Evolutionary conservation across 1,140 invertebrate species (phyloP).

Genomic region (Calycopis cecrops): DNA sequence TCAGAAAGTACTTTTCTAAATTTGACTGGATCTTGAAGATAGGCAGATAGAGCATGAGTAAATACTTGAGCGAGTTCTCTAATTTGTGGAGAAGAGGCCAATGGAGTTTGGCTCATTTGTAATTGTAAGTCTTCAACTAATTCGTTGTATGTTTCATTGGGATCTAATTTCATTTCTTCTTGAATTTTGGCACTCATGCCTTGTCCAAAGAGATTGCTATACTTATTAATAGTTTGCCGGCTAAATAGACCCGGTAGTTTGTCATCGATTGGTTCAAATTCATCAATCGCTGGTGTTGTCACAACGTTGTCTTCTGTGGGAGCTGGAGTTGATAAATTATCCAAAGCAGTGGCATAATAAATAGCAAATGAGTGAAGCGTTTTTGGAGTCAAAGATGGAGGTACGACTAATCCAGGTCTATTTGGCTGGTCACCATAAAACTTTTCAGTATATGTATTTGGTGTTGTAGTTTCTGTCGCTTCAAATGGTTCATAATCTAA

Average conservation of each 20-base stretch:
- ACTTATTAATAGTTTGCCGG: conserved; percentile 76
- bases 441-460: conserved; percentile 47
- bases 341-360: conserved; percentile 83
- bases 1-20: conserved; percentile 85
- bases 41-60: conserved; percentile 86
- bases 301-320: conserved; percentile 56
- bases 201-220: conserved; percentile 75
- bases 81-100: conserved; percentile 79
- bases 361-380: conserved; percentile 85
- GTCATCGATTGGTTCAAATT: conserved; percentile 54
- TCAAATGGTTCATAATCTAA: conserved; percentile 43
- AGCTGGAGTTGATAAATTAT: conserved; percentile 75
- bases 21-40: conserved; percentile 85
- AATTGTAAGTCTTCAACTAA: conserved; percentile 76
- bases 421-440: conserved; percentile 53
- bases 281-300: conserved; percentile 42
- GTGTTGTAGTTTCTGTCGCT: conserved; percentile 37
- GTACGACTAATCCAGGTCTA: conserved; percentile 78
- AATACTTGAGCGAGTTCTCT: conserved; percentile 88
- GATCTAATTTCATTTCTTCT: conserved; percentile 54
- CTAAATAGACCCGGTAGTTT: conserved; percentile 72
- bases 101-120: conserved; percentile 77
- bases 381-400: conserved; percentile 82
- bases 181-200: conserved; percentile 51
- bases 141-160: conserved; percentile 69